These are phyloP conservation scores for Octonoba sinensis DNA, from an alignment of 2,888 invertebrate species.

Conservation along the genomic window DNA sequence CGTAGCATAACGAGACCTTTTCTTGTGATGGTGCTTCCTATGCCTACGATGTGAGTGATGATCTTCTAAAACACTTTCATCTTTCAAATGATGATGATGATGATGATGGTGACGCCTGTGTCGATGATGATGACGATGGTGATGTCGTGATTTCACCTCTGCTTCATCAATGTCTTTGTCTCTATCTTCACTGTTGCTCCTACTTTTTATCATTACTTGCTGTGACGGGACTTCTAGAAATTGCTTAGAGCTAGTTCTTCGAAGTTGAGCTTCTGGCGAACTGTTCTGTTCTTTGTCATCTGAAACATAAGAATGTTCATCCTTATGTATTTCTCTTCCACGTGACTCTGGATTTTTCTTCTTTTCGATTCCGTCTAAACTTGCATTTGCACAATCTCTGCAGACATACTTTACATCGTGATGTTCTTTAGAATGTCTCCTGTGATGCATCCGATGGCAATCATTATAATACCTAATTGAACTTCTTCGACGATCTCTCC, in stretches of 20 bases:
- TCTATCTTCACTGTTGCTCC: conserved; percentile 2
- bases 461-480: too few species aligned
- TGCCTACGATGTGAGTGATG: conserved; percentile 25
- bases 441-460: background rate
- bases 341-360: conserved; percentile 1
- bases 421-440: conserved; percentile 24
- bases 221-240: conserved; percentile 43
- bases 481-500: background rate
- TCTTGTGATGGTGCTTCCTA: conserved; percentile 44
- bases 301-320: conserved; percentile 21
- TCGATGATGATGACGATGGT: conserved; percentile 39
- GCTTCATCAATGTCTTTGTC: conserved; percentile 8
- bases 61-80: conserved; percentile 13
- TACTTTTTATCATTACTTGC: background rate
- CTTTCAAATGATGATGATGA: conserved; percentile 51
- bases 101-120: conserved; percentile 51
- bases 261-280: background rate
- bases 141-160: conserved; percentile 18
- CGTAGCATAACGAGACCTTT: conserved; percentile 16
- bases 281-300: background rate
- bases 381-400: background rate
- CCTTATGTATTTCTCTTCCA: background rate
- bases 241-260: conserved; percentile 23
- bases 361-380: background rate
- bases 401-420: conserved; percentile 5